A percentile compares a stretch with the other conserved stretches of the same genome.
phyloP scores from a whole-genome alignment of 2,888 invertebrate species.

The Pseudolycoriella hygida region DNA sequence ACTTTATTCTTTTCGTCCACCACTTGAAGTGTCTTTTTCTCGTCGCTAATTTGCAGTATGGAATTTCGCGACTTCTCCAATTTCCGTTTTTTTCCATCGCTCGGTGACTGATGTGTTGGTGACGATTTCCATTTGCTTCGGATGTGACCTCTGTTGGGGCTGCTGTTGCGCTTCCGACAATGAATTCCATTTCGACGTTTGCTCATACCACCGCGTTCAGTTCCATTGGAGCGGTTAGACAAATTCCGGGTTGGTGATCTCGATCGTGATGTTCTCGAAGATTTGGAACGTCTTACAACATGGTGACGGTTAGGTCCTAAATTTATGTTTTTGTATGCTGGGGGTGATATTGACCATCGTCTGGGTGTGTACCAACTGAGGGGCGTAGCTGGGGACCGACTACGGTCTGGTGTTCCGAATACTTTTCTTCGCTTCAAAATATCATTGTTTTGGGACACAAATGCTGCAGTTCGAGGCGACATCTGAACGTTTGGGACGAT shows the following conservation, averaged over 20 bases:
- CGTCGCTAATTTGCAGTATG: too few relatives aligned
- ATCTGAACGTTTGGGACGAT: slow-evolving; percentile 10
- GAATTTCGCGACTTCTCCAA: too few relatives aligned
- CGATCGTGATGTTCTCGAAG: too few relatives aligned
- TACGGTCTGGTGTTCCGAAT: slow-evolving; percentile 8
- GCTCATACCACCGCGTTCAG: too few relatives aligned
- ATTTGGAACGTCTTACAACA: too few relatives aligned
- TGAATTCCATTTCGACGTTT: too few relatives aligned
- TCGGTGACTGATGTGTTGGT: too few relatives aligned
- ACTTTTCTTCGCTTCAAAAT: slow-evolving; percentile 12
- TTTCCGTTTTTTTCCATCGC: too few relatives aligned
- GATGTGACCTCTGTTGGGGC: not conserved
- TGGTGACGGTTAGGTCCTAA: not conserved
- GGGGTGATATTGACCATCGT: slow-evolving; percentile 4
- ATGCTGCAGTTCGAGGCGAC: slow-evolving; percentile 13
- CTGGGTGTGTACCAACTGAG: slow-evolving; percentile 6
- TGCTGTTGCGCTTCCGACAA: not conserved
- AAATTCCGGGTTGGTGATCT: too few relatives aligned
- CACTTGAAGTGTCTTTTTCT: too few relatives aligned
- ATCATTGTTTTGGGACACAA: slow-evolving; percentile 13
- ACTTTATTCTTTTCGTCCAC: too few relatives aligned
- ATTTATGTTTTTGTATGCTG: not conserved
- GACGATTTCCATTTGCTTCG: not conserved
- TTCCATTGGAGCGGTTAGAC: too few relatives aligned
- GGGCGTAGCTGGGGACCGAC: slow-evolving; percentile 4